Conservation (phyloP, 1,140 invertebrate species). For the Eupristina koningsbergeri region DNA sequence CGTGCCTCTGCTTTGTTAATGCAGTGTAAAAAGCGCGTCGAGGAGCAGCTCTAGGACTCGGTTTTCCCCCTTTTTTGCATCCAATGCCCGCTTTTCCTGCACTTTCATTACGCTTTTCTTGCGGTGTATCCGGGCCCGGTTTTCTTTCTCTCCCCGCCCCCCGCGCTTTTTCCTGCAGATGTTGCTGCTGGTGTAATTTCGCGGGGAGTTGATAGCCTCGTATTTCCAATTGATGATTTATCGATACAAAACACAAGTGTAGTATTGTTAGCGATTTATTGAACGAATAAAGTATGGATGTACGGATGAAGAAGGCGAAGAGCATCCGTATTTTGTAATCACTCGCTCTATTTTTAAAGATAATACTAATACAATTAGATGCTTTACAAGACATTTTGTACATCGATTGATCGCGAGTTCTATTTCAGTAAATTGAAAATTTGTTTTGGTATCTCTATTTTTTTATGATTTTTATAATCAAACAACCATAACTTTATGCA, state of each 20-base stretch:
- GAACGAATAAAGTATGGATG: neutral
- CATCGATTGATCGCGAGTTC: too few species aligned
- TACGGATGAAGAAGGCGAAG: neutral
- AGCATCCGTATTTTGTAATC: neutral
- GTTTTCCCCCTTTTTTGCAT: neutral
- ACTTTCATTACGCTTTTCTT: neutral
- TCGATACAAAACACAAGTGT: neutral
- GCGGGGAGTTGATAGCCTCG: neutral
- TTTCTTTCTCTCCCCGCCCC: neutral
- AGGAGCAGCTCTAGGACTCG: neutral
- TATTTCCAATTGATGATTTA: conserved; percentile 3
- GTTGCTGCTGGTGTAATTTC: neutral
- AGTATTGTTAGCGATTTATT: neutral
- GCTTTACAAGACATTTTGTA: too few species aligned
- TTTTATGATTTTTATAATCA: too few species aligned
- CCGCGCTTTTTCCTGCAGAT: neutral
- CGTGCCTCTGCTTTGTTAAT: conserved; percentile 18
- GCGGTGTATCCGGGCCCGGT: neutral
- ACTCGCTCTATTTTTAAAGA: neutral
- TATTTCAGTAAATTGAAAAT: too few species aligned
- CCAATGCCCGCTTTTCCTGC: neutral
- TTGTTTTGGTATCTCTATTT: too few species aligned
- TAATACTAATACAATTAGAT: too few species aligned
- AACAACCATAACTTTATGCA: too few species aligned
- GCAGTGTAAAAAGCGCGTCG: conserved; percentile 17